Evolutionary conservation across 30 jellyfish, hydroid and myxozoan species (phyloP).

Genomic region (Turritopsis dohrnii): DNA sequence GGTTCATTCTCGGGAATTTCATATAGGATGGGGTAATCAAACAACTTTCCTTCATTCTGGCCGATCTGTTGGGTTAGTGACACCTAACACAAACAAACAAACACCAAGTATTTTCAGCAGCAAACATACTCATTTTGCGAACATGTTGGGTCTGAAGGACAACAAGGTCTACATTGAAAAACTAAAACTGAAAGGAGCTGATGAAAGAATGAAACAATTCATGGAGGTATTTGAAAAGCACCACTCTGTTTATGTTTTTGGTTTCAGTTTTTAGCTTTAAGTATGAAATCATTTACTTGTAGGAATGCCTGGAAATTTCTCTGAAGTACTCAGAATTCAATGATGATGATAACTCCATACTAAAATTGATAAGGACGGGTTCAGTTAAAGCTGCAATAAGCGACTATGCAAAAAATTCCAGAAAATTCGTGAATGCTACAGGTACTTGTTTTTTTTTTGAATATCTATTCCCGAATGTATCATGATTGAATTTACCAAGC

Average conservation of each 20-base stretch:
- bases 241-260: no score
- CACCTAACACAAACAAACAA: conserved; percentile 5
- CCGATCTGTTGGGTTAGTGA: conserved; percentile 30
- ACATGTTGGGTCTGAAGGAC: conserved; percentile 14
- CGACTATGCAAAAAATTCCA: conserved; percentile 46
- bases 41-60: conserved; percentile 53
- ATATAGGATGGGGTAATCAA: conserved; percentile 76
- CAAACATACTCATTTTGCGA: neutral
- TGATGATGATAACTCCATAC: conserved; percentile 1
- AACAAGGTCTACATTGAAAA: conserved; percentile 16
- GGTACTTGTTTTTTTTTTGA: conserved; percentile 24
- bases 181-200: neutral
- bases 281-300: neutral
- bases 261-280: neutral
- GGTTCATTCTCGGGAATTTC: conserved; percentile 60
- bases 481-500: no score
- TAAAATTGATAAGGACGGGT: conserved; percentile 20
- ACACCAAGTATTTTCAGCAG: neutral
- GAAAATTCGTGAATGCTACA: conserved; percentile 29
- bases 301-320: conserved; percentile 58
- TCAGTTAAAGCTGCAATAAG: conserved; percentile 39
- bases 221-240: conserved; percentile 29
- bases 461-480: no score
- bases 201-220: conserved; percentile 25
- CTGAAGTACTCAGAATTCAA: conserved; percentile 37